Conservation (phyloP, 2,797 vertebrate species). For the Hylomyscus alleni region DNA sequence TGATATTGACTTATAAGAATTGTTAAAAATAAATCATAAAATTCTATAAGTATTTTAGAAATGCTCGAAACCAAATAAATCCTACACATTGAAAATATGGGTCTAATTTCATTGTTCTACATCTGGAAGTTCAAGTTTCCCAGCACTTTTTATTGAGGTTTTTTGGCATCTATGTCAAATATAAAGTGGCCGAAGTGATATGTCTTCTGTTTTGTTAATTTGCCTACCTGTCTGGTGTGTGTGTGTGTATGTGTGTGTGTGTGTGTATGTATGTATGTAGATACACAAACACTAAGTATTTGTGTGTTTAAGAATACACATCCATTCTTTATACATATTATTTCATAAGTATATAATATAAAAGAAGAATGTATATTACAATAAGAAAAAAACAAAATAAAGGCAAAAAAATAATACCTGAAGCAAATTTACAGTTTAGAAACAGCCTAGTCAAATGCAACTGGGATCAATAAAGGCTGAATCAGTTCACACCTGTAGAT, state of each 20-base stretch:
- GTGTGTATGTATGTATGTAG: neutral
- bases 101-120: neutral
- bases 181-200: neutral
- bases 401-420: slow-evolving; percentile 2
- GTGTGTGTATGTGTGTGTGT: neutral
- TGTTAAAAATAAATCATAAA: slow-evolving; percentile 20
- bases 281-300: no score
- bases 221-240: neutral
- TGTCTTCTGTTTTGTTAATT: neutral
- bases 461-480: slow-evolving; percentile 26
- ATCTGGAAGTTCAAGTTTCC: neutral
- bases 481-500: neutral
- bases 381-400: neutral
- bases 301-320: neutral
- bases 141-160: neutral
- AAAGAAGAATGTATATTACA: neutral
- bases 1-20: slow-evolving; percentile 40
- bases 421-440: slow-evolving; percentile 11
- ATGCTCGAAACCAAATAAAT: neutral
- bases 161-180: neutral
- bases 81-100: neutral
- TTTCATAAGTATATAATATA: neutral
- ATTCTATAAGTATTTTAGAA: neutral
- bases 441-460: neutral
- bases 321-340: neutral